Base-by-base conservation (phyloP, 2,113 vertebrate species). In the Casuarius casuarius region DNA sequence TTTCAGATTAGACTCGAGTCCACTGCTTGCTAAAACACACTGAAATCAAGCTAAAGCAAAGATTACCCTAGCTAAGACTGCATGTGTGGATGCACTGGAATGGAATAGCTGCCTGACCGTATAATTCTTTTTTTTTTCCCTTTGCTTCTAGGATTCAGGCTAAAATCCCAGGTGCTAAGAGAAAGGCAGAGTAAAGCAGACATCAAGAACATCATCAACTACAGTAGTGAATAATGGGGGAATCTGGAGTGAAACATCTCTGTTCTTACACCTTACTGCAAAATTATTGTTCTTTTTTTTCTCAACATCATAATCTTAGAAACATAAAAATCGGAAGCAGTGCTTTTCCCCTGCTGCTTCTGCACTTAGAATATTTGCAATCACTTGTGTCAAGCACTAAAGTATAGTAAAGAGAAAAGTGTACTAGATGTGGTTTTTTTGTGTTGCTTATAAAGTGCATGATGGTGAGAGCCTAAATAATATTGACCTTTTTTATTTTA, bases 361-460 rank as follows among this genome's bases (percentile, higher is more conserved):
- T 98, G 95, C 98, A 97, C 98, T 98, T 98, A 98, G 98, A 96
- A 97, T 98, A 97, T 98, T 98, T 98, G 98, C 98, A 98, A 98
- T 98, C 98, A 98, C 97, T 98, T 98, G 98, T 98, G 98, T 98
- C 98, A 98, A 98, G 98, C 98, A 98, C 99, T 99, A 97, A 98
- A 98, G 97, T 98, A 97, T 96, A 99, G 98, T 98, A 97, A 98
- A 98, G 97, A 98, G 84, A 99, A 99, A 98, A 97, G 98, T 98
- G 97, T 98, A 96, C 97, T 98, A 98, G 98, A 98, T 98, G 98
- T 99, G 98, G 95, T 98, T 98, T 98, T 99, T 98, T 99, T 98
- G 98, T 99, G 98, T 99, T 99, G 98, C 98, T 99, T 98, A 98
- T 98, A 95, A 99, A 98, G 98, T 99, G 99, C 99, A 99, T 99